Evolutionary conservation across 1,140 invertebrate genomes (phyloP), one percentile per base, ranked within the genome.

Genomic region (Latrodectus geometricus): DNA sequence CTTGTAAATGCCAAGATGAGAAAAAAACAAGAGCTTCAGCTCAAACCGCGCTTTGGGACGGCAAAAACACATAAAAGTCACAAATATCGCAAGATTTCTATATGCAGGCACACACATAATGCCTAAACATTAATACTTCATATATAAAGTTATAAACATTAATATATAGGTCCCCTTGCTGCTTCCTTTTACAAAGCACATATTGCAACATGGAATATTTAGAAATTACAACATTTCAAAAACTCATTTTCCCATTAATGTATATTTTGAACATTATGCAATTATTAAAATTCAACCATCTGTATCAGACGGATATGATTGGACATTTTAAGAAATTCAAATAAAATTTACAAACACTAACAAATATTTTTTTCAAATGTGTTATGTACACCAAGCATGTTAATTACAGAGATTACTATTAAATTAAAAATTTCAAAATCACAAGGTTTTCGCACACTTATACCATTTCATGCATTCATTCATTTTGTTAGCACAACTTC

Each of bases 81-180:
- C 74, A 86, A 86, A 49, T 84, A 84, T 76, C 73, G 72, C 82
- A 84, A 84, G 82, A 84, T 61, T 68, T 75, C 84, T 79, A 84
- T 20, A 66, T 68, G 81, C 81, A 87, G 49, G 50, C 70, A 83
- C 76, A 86, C 70, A 85, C 83, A 87, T 65, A 78, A 73, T 61
- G 52, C 54, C 81, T 86, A 86, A 78, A 86, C 83, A 86, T 77
- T 86, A 86, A 86, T 86, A 86, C 75, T 77, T 69, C 73, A 86
- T 86, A 86, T 61, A 61, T 77, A 86, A 86, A 86, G 83, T 70
- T 86, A 86, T 86, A 86, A 86, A 86, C 76, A 86, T 73, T 76
- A 86, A 86, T 78, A n/a, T n/a, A 86, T 86, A 86, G 83, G 83
- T 78, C 83, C 85, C 85, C 85, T 87, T 87, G 85, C 85, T 87